Percentiles rank a stretch among this genome's conserved stretches.
Conservation (phyloP, 2,113 vertebrate genomes). For the Lycocorax pyrrhopterus region DNA sequence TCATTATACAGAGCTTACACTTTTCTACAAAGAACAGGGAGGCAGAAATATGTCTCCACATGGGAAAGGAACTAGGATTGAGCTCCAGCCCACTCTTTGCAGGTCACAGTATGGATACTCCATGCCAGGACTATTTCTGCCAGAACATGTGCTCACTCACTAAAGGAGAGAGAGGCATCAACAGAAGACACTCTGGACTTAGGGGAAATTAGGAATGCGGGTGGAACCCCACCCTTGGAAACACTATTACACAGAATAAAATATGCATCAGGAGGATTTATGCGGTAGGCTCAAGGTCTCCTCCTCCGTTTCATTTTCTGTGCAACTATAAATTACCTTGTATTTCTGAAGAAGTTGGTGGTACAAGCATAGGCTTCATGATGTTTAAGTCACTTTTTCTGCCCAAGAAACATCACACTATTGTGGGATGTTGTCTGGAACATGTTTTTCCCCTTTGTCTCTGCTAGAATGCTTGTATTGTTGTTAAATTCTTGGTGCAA, state of each 20-base stretch:
- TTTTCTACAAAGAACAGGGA: not conserved
- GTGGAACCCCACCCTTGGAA: not conserved
- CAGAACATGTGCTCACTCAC: not conserved
- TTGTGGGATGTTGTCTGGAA: not conserved
- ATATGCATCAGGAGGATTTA: not conserved
- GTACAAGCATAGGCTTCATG: not conserved
- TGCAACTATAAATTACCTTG: not conserved
- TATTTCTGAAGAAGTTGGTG: not conserved
- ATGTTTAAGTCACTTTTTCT: not conserved
- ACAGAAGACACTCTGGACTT: not conserved
- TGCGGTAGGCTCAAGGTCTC: not conserved
- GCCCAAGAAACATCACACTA: not conserved
- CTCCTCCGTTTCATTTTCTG: not conserved
- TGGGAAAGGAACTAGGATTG: not conserved
- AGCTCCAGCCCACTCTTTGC: not conserved
- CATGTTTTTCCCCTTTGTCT: not conserved
- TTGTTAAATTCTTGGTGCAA: not conserved
- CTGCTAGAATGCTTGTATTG: not conserved
- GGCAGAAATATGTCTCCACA: conserved; percentile 4
- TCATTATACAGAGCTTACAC: conserved; percentile 29
- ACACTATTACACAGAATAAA: not conserved
- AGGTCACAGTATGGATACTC: not conserved
- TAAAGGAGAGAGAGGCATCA: not conserved
- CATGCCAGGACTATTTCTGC: not conserved
- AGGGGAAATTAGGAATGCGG: not conserved